Evolutionary conservation across 2,113 vertebrate genomes (phyloP), one percentile per base, ranked within the genome.

Genomic region (Nothoprocta pentlandii): DNA sequence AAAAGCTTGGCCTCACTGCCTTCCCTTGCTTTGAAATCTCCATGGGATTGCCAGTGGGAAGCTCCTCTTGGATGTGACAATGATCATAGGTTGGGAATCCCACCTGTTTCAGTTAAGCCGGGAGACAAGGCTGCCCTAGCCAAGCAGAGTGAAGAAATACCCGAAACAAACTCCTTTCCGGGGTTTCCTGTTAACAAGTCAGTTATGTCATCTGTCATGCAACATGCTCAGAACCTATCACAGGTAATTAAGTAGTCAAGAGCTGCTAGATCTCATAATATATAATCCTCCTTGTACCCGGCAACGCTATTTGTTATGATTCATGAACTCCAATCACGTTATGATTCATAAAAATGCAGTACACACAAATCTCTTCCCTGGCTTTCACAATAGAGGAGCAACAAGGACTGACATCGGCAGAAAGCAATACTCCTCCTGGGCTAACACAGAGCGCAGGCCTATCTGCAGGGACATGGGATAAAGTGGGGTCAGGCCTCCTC

Each of bases 151-250:
- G 2, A 87, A 54, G 84, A 53, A 66, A 90, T 71, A 63, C 20
- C 77, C 79, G 5, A 76, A 88, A 90, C 13, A 93, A 94, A 82
- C n/a, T 66, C 22, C 69, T 68, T 71, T 26, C 28, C 58, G 58
- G 74, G 82, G 66, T 41, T 93, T 94, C 91, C 78, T 74, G 36
- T 92, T 80, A 77, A 86, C 81, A 93, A 71, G 74, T 71, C 87
- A 81, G 30, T 21, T 62, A 53, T 51, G 30, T 44, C 78, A 9
- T 28, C 49, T 61, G 66, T 34, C 12, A 5, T 68, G 66, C 76
- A 67, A 73, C 0, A 1, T 76, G 80, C 79, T 95, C 80, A 87
- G 89, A 85, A 54, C 53, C 68, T 44, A 34, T 53, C 61, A 26
- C 25, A 63, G 73, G 67, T 93, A 89, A 92, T 92, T 86, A 83